phyloP scores from a whole-genome alignment of 2,888 invertebrate species.

The Dryadula phaetusa region DNA sequence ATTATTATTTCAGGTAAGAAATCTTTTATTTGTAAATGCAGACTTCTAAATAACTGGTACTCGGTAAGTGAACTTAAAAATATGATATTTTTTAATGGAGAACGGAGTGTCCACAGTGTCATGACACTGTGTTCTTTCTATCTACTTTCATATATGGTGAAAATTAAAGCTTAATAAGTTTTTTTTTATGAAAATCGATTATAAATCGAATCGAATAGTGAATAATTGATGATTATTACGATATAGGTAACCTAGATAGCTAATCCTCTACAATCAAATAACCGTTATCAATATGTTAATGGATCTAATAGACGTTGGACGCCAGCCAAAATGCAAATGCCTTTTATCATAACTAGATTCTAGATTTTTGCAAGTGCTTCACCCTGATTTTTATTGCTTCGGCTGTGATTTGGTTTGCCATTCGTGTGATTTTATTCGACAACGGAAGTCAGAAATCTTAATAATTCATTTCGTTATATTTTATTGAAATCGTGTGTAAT shows the following conservation, averaged over 20 bases:
- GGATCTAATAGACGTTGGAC: constrained; percentile 25
- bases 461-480: too few relatives aligned
- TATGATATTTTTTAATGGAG: too few relatives aligned
- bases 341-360: constrained; percentile 17
- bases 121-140: too few relatives aligned
- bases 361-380: constrained; percentile 9
- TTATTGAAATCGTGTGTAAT: not conserved
- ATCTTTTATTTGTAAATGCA: too few relatives aligned
- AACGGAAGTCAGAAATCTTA: not conserved
- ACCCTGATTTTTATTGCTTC: constrained; percentile 5
- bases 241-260: constrained; percentile 36
- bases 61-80: too few relatives aligned
- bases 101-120: too few relatives aligned
- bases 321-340: constrained; percentile 28
- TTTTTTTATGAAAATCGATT: too few relatives aligned
- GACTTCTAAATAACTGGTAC: too few relatives aligned
- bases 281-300: constrained; percentile 33
- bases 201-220: not conserved
- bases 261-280: constrained; percentile 32
- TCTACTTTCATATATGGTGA: too few relatives aligned
- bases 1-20: too few relatives aligned
- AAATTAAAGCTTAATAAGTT: too few relatives aligned
- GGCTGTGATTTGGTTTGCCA: not conserved
- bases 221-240: constrained; percentile 19
- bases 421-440: constrained; percentile 14